These are phyloP conservation scores for Anthopleura xanthogrammica DNA, from an alignment of 92 coral and sea anemone species.

Conservation along the genomic window DNA sequence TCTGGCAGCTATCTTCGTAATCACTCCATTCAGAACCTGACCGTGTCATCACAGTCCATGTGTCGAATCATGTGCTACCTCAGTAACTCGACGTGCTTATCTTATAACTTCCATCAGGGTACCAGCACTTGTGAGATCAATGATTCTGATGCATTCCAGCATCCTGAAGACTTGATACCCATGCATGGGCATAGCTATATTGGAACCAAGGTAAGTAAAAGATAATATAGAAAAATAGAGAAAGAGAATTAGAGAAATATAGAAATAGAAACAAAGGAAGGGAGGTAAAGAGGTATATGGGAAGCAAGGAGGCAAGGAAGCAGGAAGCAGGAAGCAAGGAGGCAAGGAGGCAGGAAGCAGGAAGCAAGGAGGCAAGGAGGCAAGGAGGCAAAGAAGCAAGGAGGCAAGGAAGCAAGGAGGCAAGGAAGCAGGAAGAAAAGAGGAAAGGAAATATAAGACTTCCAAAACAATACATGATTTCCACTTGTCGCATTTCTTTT, in stretches of 20 bases:
- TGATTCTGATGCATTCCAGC: conserved; percentile 12
- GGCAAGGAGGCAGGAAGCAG: background rate
- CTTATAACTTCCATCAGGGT: conserved; percentile 6
- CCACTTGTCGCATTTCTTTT: background rate
- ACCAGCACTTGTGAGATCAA: conserved; percentile 6
- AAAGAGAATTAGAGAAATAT: too few species aligned
- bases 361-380: too few species aligned
- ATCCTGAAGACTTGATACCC: conserved; percentile 1
- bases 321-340: too few species aligned
- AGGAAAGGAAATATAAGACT: too few species aligned
- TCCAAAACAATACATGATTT: background rate
- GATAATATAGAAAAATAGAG: background rate
- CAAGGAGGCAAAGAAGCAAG: too few species aligned
- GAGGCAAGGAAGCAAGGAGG: too few species aligned
- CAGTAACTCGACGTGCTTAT: background rate
- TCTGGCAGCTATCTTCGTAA: conserved; percentile 2
- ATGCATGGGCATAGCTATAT: background rate
- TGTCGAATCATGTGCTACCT: conserved; percentile 12
- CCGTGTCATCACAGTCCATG: background rate
- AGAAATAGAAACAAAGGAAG: too few species aligned
- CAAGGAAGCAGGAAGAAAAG: too few species aligned
- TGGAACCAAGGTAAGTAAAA: background rate
- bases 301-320: too few species aligned
- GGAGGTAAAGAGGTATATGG: too few species aligned
- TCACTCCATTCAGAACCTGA: background rate